Evolutionary conservation across 2,113 vertebrate species (phyloP), one percentile per base, ranked within the genome.

Genomic region (Osmerus mordax): DNA sequence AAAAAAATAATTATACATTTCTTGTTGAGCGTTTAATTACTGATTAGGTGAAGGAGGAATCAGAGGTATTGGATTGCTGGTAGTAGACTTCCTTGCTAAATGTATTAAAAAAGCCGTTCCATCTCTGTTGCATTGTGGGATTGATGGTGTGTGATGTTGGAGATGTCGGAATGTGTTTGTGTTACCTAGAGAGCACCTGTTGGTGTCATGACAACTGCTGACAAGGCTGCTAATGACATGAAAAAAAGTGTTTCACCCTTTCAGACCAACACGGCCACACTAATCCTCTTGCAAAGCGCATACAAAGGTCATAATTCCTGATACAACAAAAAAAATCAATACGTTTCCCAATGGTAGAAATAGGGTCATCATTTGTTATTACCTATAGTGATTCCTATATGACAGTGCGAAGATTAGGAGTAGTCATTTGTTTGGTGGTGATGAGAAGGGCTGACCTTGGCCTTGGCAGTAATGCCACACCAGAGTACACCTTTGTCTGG

Each of bases 361-460:
- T 74, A 54, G 72, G 32, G 78, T 84, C 85, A 88, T 89, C 85
- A 88, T 87, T 89, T 88, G 87, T 88, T 86, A 89, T 88, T 85
- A 90, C 78, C 74, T 72, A 79, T 85, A 86, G 75, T 79, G 81
- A 87, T 88, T 89, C 73, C 74, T 65, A 59, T 71, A 60, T 66
- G 64, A 77, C 83, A 32, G 85, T 75, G 67, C 75, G 72, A 72
- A 86, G 73, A 89, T 85, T 73, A 84, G 47, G 68, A 79, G 81
- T 78, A 78, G 81, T 83, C 78, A 81, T 89, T 84, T 84, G 77
- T 89, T 76, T 85, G 62, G 51, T 67, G 21, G 53, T 82, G 63
- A 63, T 12, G 41, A 79, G 63, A 47, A 11, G 41, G 41, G 25
- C 47, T 81, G 84, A 87, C 89, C 85, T 87, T 89, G 86, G 28